Evolutionary conservation across 2,888 invertebrate species (phyloP).

Genomic region (Agonum fuliginosum): DNA sequence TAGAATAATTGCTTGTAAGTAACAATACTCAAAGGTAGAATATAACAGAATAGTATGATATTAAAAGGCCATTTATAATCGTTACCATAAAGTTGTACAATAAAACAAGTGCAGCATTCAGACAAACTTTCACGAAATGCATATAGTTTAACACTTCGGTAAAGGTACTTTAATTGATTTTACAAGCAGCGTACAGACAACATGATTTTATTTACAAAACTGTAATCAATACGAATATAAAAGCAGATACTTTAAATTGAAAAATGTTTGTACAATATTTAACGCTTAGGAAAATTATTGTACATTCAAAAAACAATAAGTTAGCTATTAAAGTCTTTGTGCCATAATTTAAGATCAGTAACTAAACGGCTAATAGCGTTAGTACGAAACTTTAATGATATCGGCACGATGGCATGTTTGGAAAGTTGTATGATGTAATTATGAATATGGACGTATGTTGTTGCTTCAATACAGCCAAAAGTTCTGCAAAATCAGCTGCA

Average conservation of each 20-base stretch:
- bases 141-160: slow-evolving; percentile 1
- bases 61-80: slow-evolving; percentile 36
- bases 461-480: background rate
- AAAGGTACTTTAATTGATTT: slow-evolving; percentile 12
- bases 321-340: background rate
- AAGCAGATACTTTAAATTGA: slow-evolving; percentile 9
- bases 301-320: background rate
- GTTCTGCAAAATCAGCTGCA: slow-evolving; percentile 13
- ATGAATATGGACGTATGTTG: background rate
- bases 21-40: background rate
- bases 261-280: slow-evolving; percentile 18
- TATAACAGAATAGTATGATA: background rate
- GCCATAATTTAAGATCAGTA: background rate
- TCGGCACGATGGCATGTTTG: background rate
- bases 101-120: slow-evolving; percentile 32
- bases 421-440: slow-evolving; percentile 34
- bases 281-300: no score
- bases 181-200: slow-evolving; percentile 2
- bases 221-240: slow-evolving; percentile 14
- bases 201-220: slow-evolving; percentile 18
- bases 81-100: slow-evolving; percentile 15
- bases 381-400: slow-evolving; percentile 35
- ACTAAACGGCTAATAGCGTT: background rate
- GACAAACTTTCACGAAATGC: slow-evolving; percentile 9
- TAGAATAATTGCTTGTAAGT: background rate